Conservation (phyloP, 1,140 invertebrate genomes). For the Papilio glaucus region DNA sequence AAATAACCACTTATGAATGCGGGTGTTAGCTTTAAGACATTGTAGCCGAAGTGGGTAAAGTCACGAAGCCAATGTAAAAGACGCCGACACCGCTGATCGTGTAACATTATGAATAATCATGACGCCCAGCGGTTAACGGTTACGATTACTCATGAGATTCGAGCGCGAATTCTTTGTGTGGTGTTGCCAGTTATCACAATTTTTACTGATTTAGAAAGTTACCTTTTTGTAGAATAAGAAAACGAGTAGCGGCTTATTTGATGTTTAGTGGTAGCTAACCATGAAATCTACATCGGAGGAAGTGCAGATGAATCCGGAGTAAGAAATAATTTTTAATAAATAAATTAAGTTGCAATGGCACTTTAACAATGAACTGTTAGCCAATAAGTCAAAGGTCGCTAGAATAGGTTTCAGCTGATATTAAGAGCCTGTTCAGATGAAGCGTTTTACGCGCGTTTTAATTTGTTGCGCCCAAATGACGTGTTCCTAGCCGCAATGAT, state of each 20-base stretch:
- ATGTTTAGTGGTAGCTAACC: too few species aligned
- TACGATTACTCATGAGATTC: slow-evolving; percentile 27
- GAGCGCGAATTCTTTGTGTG: slow-evolving; percentile 3
- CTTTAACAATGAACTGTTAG: too few species aligned
- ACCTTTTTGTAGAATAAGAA: not conserved
- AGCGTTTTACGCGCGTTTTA: too few species aligned
- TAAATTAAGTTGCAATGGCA: too few species aligned
- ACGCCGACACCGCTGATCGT: slow-evolving; percentile 17
- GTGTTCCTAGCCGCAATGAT: too few species aligned
- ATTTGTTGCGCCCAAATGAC: too few species aligned
- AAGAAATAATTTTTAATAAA: too few species aligned
- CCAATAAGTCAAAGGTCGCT: too few species aligned
- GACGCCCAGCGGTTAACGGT: slow-evolving; percentile 21
- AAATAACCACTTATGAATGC: slow-evolving; percentile 5
- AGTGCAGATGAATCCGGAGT: too few species aligned
- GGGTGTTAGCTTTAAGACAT: slow-evolving; percentile 16
- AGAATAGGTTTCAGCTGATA: too few species aligned
- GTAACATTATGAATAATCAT: slow-evolving; percentile 29
- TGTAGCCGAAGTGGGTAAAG: not conserved
- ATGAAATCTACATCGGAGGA: too few species aligned
- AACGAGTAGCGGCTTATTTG: not conserved
- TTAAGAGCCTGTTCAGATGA: too few species aligned
- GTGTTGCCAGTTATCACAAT: slow-evolving; percentile 16
- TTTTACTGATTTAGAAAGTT: slow-evolving; percentile 15
- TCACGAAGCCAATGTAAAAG: slow-evolving; percentile 20